phyloP scores from a whole-genome alignment of 2,113 vertebrate species.

The Gadus chalcogrammus region DNA sequence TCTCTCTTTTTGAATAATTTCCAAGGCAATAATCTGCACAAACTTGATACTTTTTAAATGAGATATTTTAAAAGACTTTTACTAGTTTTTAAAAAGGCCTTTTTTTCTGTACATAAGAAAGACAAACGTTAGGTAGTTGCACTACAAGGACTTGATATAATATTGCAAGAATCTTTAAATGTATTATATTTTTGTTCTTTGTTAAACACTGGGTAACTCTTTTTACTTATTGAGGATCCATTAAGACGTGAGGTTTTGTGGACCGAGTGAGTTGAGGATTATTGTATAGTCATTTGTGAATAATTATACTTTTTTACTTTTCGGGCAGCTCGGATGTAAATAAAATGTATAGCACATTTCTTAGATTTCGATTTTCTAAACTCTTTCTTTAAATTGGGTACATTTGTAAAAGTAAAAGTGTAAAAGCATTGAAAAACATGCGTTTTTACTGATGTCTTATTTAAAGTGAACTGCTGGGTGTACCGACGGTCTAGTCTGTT shows the following conservation, averaged over 20 bases:
- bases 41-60: slow-evolving; percentile 67
- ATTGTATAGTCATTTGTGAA: slow-evolving; percentile 87
- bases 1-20: slow-evolving; percentile 74
- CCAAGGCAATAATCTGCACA: slow-evolving; percentile 72
- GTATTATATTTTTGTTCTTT: slow-evolving; percentile 74
- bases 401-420: slow-evolving; percentile 51
- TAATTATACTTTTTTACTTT: slow-evolving; percentile 83
- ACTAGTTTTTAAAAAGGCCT: slow-evolving; percentile 59
- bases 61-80: slow-evolving; percentile 51
- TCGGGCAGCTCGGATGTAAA: slow-evolving; percentile 98
- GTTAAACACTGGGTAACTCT: slow-evolving; percentile 79
- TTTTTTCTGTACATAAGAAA: slow-evolving; percentile 40
- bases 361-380: slow-evolving; percentile 78
- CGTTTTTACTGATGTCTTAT: slow-evolving; percentile 60
- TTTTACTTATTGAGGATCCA: slow-evolving; percentile 75
- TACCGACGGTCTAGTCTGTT: slow-evolving; percentile 41
- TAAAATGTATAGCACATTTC: slow-evolving; percentile 89
- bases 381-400: slow-evolving; percentile 76
- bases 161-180: slow-evolving; percentile 68
- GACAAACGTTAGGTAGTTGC: slow-evolving; percentile 71
- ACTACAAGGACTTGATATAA: slow-evolving; percentile 67
- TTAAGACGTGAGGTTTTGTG: slow-evolving; percentile 69
- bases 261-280: slow-evolving; percentile 80
- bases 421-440: slow-evolving; percentile 54
- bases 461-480: slow-evolving; percentile 34